These are phyloP conservation scores for Orycteropus afer DNA, from an alignment of 2,113 vertebrate species.

Conservation along the genomic window DNA sequence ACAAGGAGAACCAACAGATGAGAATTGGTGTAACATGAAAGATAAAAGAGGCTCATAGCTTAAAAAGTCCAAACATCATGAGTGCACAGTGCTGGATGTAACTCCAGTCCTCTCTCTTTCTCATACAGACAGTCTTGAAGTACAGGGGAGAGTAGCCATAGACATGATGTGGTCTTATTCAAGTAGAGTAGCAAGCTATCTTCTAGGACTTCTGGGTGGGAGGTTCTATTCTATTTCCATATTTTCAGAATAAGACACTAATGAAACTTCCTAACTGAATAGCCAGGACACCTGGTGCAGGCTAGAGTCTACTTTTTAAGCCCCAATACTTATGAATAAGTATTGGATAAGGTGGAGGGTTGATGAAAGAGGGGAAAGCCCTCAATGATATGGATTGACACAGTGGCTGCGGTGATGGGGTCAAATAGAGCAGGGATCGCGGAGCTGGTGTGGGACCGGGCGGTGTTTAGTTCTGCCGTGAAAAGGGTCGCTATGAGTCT, in stretches of 20 bases:
- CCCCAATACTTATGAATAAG: too few species aligned
- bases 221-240: neutral
- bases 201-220: neutral
- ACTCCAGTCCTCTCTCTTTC: neutral
- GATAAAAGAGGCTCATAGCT: neutral
- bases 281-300: neutral
- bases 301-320: conserved; percentile 32
- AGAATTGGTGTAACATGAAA: neutral
- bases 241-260: conserved; percentile 8
- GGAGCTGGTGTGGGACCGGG: too few species aligned
- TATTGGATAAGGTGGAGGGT: too few species aligned
- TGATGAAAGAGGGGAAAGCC: too few species aligned
- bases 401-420: too few species aligned
- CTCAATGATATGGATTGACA: too few species aligned
- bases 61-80: neutral
- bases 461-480: too few species aligned
- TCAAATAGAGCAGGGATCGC: too few species aligned
- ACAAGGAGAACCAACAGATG: neutral
- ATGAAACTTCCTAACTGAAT: conserved; percentile 1
- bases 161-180: neutral
- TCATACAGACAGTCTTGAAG: neutral
- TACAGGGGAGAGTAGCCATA: neutral
- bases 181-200: neutral
- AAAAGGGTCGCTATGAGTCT: too few species aligned
- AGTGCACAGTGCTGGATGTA: neutral